Base-by-base conservation (phyloP, 2,113 vertebrate species). In the Rallus limicola region DNA sequence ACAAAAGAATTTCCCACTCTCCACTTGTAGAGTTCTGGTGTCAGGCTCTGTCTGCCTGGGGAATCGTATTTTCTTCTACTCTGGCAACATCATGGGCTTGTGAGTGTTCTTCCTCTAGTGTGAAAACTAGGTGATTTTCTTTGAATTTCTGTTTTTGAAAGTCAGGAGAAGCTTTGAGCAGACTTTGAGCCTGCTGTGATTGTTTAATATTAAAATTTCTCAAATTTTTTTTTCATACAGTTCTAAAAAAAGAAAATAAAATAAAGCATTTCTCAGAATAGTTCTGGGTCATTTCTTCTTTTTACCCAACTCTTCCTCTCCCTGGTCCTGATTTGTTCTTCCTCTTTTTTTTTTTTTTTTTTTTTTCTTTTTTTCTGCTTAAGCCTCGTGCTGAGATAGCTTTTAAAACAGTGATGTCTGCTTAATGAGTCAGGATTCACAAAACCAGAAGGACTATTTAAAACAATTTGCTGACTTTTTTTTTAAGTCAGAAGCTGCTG, bases 81-180 rank as follows among this genome's bases (percentile, higher is more conserved):
- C 65, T 75, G 21, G 42, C 21, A 59, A 6, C 7, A 15, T 16
- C 38, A 42, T 46, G 68, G 50, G 15, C 25, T 91, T 87, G 64
- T 56, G 52, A 95, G 77, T 28, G 8, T 15, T 82, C 86, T 79
- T 8, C 72, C 44, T 67, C 70, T 67, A 53, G 63, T 67, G 25
- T 84, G 70, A 93, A 95, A 90, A 46, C 9, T 16, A 65, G 48
- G 40, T 92, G 58, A 24, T 91, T 92, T 81, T 55, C 56, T 76
- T 80, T 74, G 17, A 70, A 86, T 89, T 95, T 87, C 69, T 94
- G 26, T 46, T 95, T 95, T 92, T 94, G 88, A 56, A 69, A 68
- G 36, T 72, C 72, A 60, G 34, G 29, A 94, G 68, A 90, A 91
- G 58, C 21, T 74, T 78, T 95, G 69, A 46, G 34, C 33, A 74